Base-by-base conservation (phyloP, 2,113 vertebrate genomes). In the Aviceda subcristata region DNA sequence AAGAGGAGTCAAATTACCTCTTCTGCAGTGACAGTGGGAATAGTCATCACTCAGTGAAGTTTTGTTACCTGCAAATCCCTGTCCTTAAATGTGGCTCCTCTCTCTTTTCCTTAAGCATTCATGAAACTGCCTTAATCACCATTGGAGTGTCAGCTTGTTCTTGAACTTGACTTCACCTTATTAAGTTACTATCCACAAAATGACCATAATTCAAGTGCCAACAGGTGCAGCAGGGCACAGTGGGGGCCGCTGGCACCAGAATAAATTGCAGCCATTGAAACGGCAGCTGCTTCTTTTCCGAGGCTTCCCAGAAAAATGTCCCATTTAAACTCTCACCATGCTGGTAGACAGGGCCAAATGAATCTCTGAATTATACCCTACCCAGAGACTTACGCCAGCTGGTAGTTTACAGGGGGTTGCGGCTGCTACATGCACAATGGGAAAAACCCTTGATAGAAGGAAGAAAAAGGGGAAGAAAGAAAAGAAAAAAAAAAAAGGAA, bases 211-310 rank as follows among this genome's bases (percentile, higher is more conserved):
- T 96, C 86, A 96, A 97, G 81, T 10, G 56, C 78, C 56, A 91
- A 86, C 97, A 98, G 97, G 94, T 97, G 97, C 96, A 94, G 43
- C 19, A 48, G 55, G 41, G 36, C 36, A 3, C 46, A 48, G 63
- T 1, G 15, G 50, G 69, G 68, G 57, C 5, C 11, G 73, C 75
- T 93, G 89, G 88, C 87, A 91, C 16, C 62, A 94, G 86, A 92
- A 94, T 86, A 94, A 91, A 85, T 78, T 5, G 3, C 87, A 94
- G 73, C 59, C 56, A 0, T 63, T 69, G 57, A 30, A 74, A 53
- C 24, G 62, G 69, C 89, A 96, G 94, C 94, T 94, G 91, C 51
- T 59, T 41, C 81, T 66, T 76, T 43, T 45, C 82, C 63, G 57
- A 92, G 72, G 71, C 78, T 89, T 82, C 55, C 66, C 75, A 56